A percentile compares a stretch with the other conserved stretches of the same genome.
These are phyloP conservation scores for Caenorhabditis drosophilae DNA, from an alignment of 2,888 invertebrate genomes.

Conservation along the genomic window DNA sequence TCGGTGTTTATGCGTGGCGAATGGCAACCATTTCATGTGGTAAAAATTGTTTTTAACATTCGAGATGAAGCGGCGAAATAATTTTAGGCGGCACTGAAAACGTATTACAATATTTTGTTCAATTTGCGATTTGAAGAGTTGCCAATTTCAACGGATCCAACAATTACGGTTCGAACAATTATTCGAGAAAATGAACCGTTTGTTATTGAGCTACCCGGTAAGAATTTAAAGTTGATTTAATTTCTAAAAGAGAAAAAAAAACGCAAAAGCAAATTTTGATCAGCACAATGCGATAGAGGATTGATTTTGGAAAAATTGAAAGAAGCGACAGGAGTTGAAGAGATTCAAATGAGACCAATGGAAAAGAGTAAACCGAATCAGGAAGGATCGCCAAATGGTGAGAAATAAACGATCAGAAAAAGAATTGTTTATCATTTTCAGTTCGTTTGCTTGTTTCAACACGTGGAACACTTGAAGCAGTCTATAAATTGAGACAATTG, in stretches of 20 bases:
- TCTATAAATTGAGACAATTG: conserved; percentile 35
- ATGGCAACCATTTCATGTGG: conserved; percentile 40
- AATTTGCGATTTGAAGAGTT: conserved; percentile 50
- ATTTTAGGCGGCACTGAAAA: conserved; percentile 27
- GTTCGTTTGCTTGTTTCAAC: conserved; percentile 37
- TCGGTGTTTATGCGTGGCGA: conserved; percentile 41
- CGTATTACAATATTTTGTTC: conserved; percentile 48
- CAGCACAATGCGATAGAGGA: conserved; percentile 12
- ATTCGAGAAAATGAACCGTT: conserved; percentile 48
- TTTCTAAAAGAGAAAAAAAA: not conserved
- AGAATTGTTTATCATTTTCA: conserved; percentile 11
- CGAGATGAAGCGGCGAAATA: not conserved
- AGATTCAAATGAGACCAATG: conserved; percentile 27
- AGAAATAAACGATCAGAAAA: no score
- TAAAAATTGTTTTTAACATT: conserved; percentile 2
- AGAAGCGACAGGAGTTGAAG: conserved; percentile 30
- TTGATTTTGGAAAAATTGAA: conserved; percentile 19
- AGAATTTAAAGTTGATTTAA: no score
- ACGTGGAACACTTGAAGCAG: conserved; percentile 38
- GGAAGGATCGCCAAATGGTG: no score
- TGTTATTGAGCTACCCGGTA: conserved; percentile 44
- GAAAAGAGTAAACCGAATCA: no score
- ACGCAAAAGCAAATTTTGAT: not conserved
- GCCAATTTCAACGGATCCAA: conserved; percentile 36
- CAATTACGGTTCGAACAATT: conserved; percentile 16